Base-by-base conservation (phyloP, 2,113 vertebrate genomes). In the Bolborhynchus lineola region DNA sequence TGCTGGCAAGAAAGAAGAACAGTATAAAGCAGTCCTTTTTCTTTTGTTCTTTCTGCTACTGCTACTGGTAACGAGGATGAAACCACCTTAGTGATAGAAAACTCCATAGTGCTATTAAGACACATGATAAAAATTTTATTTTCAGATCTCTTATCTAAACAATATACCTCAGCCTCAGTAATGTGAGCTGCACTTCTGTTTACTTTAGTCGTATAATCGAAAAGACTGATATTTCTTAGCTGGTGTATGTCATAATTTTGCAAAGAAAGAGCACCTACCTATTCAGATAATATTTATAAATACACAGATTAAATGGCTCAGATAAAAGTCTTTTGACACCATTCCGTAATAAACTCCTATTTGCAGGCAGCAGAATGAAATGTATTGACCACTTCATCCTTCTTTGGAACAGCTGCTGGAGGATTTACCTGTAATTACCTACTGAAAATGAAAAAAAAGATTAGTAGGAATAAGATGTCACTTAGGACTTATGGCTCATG, bases 361-460 rank as follows among this genome's bases (percentile, higher is more conserved):
- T 82, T 91, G 28, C 63, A 80, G 78, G 50, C 67, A 77, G 24
- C 17, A 77, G 59, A 80, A 70, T 42, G 5, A 88, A 91, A 82
- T 17, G 10, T 65, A 94, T 83, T 86, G 92, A 83, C 74, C 23
- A 50, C 60, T 84, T 86, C 77, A 82, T 71, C 64, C 76, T 75
- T 57, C 76, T 89, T 85, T 55, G 49, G 29, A 91, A 41, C n/a
- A 77, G 72, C 63, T 86, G 63, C 81, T 87, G 94, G 64, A 92
- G 78, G 67, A 89, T 94, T 96, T 96, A 96, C 95, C 96, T 97
- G 97, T 88, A 88, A 86, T 93, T 95, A 96, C 80, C 85, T 21
- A 49, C 87, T 55, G 84, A 96, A 97, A 97, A 96, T 69, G 71
- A 96, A 97, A 97, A 96, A 96, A 96, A 97, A 97, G 96, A 96